Conservation (phyloP, 35 echinoderm and acorn worm species). For the Heliocidaris tuberculata region DNA sequence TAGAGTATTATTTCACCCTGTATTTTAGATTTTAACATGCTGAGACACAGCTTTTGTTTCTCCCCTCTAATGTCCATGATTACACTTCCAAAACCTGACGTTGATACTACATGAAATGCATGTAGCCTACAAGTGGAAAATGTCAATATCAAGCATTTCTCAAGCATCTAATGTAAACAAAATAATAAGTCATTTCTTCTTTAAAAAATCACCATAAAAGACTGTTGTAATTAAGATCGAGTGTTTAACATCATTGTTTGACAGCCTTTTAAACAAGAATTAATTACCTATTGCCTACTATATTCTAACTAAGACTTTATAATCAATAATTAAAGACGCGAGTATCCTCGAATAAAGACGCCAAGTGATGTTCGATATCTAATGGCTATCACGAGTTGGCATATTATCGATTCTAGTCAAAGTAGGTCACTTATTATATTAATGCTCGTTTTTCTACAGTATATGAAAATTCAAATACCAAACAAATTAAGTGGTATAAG, state of each 20-base stretch:
- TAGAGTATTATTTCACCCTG: no score
- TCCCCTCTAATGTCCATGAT: no score
- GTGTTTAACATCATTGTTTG: background rate
- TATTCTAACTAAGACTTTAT: background rate
- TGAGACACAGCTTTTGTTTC: no score
- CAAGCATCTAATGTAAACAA: no score
- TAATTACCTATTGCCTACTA: background rate
- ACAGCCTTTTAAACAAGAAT: background rate
- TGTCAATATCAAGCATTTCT: no score
- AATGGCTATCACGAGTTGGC: background rate
- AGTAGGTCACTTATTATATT: background rate
- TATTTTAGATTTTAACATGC: no score
- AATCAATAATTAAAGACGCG: background rate
- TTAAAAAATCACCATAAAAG: background rate
- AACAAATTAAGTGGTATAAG: background rate
- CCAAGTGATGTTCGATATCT: background rate
- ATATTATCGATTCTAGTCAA: background rate
- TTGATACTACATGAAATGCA: no score
- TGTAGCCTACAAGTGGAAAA: no score
- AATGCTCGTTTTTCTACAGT: background rate
- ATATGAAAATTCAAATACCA: background rate
- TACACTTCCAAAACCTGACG: no score
- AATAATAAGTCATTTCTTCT: no score
- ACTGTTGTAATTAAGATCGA: background rate
- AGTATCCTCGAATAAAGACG: background rate